These are phyloP conservation scores for Eurytoma adleriae DNA, from an alignment of 2,888 invertebrate genomes.

Conservation along the genomic window DNA sequence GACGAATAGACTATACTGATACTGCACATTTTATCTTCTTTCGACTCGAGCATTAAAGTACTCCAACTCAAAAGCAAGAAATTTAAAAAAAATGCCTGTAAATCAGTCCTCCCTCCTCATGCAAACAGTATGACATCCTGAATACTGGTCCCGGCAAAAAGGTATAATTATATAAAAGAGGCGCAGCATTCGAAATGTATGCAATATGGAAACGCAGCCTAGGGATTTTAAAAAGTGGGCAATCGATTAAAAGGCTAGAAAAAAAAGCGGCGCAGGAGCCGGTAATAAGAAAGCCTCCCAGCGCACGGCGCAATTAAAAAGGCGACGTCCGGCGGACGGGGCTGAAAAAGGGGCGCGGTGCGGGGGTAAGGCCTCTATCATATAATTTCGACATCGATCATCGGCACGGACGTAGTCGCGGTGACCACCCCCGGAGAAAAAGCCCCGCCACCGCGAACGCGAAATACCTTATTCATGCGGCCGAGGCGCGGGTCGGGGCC, in stretches of 20 bases:
- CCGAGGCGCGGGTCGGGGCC: constrained; percentile 28
- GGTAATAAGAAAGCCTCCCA: constrained; percentile 16
- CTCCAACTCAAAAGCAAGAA: not conserved
- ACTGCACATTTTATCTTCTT: no score
- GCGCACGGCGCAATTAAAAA: constrained; percentile 41
- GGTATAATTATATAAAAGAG: constrained; percentile 28
- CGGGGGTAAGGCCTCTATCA: constrained; percentile 52
- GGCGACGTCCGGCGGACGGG: not conserved
- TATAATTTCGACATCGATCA: constrained; percentile 68
- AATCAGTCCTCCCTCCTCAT: not conserved
- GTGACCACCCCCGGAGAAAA: constrained; percentile 55
- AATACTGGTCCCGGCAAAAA: not conserved
- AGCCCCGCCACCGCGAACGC: constrained; percentile 57
- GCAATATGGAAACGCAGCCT: constrained; percentile 35
- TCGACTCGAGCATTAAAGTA: no score
- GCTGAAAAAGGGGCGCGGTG: not conserved
- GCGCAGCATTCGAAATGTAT: constrained; percentile 40
- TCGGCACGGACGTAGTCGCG: constrained; percentile 61
- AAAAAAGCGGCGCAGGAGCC: not conserved
- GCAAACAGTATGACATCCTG: no score
- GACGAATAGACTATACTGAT: no score
- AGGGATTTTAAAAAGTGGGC: constrained; percentile 48
- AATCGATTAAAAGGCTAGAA: constrained; percentile 37
- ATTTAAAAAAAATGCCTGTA: constrained; percentile 2
- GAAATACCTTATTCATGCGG: constrained; percentile 67